These are phyloP conservation scores for Panthera tigris DNA, from an alignment of 2,113 vertebrate genomes.

Conservation along the genomic window DNA sequence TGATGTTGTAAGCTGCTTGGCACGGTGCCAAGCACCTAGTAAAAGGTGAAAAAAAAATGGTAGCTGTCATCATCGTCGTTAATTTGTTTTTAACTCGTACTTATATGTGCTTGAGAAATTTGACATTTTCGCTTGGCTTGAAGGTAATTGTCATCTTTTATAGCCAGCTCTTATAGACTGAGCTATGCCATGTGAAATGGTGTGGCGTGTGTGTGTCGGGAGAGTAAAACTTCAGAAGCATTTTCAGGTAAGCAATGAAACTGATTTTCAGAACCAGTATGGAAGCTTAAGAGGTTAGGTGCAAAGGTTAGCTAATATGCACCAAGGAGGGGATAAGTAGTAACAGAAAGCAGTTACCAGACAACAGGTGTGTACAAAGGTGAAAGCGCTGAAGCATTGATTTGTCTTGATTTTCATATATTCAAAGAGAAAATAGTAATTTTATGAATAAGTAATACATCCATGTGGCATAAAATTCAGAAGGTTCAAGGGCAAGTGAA, in stretches of 20 bases:
- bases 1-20: neutral
- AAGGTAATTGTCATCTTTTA: neutral
- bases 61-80: neutral
- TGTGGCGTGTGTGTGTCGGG: neutral
- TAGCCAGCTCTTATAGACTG: neutral
- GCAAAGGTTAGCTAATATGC: neutral
- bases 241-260: neutral
- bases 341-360: neutral
- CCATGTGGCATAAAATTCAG: neutral
- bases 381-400: neutral
- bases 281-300: neutral
- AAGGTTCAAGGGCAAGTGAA: neutral
- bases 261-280: neutral
- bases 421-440: neutral
- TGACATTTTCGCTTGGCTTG: neutral
- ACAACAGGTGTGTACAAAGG: neutral
- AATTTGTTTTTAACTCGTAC: neutral
- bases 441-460: neutral
- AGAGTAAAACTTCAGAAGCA: neutral
- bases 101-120: slow-evolving; percentile 23
- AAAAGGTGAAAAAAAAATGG: neutral
- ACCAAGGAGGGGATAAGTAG: neutral
- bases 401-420: slow-evolving; percentile 6
- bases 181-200: neutral
- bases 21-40: neutral